Evolutionary conservation across 2,113 vertebrate genomes (phyloP), one percentile per base, ranked within the genome.

Genomic region (Pachypanchax playfairii): DNA sequence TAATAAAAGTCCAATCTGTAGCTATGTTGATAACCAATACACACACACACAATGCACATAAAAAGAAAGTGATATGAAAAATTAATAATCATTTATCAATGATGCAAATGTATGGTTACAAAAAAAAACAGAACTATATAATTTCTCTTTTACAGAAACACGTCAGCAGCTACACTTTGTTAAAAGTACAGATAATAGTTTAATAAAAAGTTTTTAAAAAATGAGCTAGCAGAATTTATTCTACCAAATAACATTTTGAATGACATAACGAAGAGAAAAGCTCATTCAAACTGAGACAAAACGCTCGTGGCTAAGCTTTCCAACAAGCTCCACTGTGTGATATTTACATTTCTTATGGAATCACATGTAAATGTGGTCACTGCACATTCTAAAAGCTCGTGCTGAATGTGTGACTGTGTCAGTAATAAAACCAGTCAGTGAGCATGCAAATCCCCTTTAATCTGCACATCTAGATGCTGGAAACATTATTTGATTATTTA

Each of bases 311-410:
- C 9, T 42, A 17, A 65, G 43, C 54, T 75, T 70, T 70, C 31
- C 42, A 57, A 72, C 52, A 72, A 57, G 35, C 1, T 49, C 62
- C 57, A 54, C 4, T 64, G 39, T 61, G 17, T 53, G 13, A 58
- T 52, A 68, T 65, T 61, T 50, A 61, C 61, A 70, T 61, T 56
- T 52, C 28, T 39, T 22, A 69, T 70, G 28, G 52, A 64, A 41
- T 10, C 41, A 46, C 14, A 65, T 77, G 63, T 2, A 74, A 72
- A 77, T 77, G 7, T 18, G 21, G 17, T 49, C 6, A 24, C 36
- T 41, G 60, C 33, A 64, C 52, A 41, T 52, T 68, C 57, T 48
- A n/a, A 65, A 58, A 49, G 22, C 42, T 41, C 4, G 31, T 52
- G 65, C 59, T 65, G 63, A 65, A 60, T 57, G 39, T 52, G 49